Percentiles rank a stretch among this genome's conserved stretches.
phyloP scores from a whole-genome alignment of 1,140 invertebrate species.

The Tetranychus cinnabarinus region DNA sequence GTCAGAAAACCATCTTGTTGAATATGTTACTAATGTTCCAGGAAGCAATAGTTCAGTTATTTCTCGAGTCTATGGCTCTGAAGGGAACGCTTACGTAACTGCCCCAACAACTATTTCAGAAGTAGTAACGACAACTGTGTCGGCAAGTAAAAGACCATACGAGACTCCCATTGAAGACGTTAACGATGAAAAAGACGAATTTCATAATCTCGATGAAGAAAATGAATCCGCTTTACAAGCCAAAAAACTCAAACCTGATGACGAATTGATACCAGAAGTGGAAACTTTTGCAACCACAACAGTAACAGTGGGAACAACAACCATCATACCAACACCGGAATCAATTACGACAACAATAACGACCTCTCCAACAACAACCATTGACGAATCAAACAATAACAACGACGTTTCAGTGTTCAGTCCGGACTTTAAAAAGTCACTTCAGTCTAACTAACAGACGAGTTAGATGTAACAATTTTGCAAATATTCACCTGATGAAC shows the following conservation, averaged over 20 bases:
- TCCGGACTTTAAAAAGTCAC: no score
- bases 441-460: no score
- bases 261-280: not conserved
- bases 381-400: no score
- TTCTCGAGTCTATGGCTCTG: conserved; percentile 1
- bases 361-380: no score
- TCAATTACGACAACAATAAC: no score
- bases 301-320: not conserved
- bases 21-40: not conserved
- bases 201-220: not conserved
- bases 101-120: not conserved
- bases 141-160: not conserved
- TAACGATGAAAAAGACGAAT: no score
- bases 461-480: no score
- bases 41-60: conserved; percentile 3
- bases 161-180: not conserved
- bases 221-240: not conserved
- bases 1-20: not conserved
- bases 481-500: no score
- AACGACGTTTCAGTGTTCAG: no score
- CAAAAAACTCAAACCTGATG: not conserved
- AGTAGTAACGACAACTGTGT: not conserved
- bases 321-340: not conserved
- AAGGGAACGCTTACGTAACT: not conserved
- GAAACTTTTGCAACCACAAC: not conserved